Evolutionary conservation across 2,888 invertebrate species (phyloP), one percentile per base, ranked within the genome.

Genomic region (Drosophila peninsularis): DNA sequence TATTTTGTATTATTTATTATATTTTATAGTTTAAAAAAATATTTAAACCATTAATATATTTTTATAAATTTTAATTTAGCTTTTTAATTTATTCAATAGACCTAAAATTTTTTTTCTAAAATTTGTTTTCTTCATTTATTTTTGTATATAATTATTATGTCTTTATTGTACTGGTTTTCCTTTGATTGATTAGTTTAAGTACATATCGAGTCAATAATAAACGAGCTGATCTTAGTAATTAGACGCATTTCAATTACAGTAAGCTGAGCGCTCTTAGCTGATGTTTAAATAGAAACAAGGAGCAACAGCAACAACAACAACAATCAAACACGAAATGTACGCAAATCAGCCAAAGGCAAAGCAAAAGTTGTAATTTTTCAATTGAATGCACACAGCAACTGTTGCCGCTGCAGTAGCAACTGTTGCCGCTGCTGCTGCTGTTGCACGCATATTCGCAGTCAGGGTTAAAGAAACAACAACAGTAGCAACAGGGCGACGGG

Each of bases 291-390:
- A 17, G 53, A 45, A 17, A 45, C 44, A 44, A 70, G 60, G 17
- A 60, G 19, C 21, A 63, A 36, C 52, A 45, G 10, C 27, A 27
- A 19, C 49, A 47, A 50, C 53, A 61, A 34, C 62, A 69, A 62
- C 57, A 76, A 34, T 47, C 50, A 62, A 77, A 65, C 80, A 84
- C 71, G 70, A 84, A 72, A 76, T 70, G 86, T 88, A 85, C 88
- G 90, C 90, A 85, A 85, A 85, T 89, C 73, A 77, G 88, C 75
- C 71, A 79, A 84, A 84, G 78, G 70, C 67, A 70, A 58, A 74
- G 49, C 66, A 63, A 72, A 70, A 80, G 78, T 86, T 90, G 89
- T 86, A 89, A 87, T 90, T 87, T 90, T 86, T 88, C 86, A 90
- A 87, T 73, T 89, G 90, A 87, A 82, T 89, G 86, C 81, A 87